Percentiles rank a stretch among this genome's conserved stretches.
Evolutionary conservation across 2,888 invertebrate genomes (phyloP).

Genomic region (Lacanobia oleracea): DNA sequence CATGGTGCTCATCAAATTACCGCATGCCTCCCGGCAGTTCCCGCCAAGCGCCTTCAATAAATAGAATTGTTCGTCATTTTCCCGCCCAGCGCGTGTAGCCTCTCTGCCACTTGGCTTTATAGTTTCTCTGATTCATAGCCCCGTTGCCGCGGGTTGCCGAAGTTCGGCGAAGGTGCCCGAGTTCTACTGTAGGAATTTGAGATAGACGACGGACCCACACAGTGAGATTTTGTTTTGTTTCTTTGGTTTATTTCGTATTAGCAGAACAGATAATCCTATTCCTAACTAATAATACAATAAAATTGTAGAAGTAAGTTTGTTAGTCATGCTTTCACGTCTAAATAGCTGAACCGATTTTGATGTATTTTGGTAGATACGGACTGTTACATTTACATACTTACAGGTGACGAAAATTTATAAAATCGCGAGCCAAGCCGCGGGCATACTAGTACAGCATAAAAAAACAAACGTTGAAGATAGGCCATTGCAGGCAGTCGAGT

Average conservation of each 20-base stretch:
- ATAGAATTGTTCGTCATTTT: conserved; percentile 37
- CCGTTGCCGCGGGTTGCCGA: conserved; percentile 25
- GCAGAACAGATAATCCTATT: neutral
- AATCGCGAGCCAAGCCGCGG: no score
- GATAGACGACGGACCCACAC: no score
- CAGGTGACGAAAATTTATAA: no score
- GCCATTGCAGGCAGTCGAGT: neutral
- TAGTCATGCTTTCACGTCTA: no score
- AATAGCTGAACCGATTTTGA: no score
- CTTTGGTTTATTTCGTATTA: neutral
- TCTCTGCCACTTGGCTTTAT: conserved; percentile 39
- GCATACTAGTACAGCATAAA: no score
- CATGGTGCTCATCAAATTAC: conserved; percentile 17
- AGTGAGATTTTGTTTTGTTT: neutral
- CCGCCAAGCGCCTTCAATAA: conserved; percentile 32
- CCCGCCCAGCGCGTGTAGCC: conserved; percentile 47
- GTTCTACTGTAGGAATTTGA: neutral
- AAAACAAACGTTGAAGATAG: neutral
- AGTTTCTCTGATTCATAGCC: conserved; percentile 45
- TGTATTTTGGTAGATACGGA: no score
- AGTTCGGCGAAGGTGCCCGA: neutral
- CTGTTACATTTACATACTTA: no score
- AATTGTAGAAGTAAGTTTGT: no score
- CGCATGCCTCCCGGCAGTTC: conserved; percentile 27
- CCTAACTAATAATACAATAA: neutral